A percentile compares a stretch with the other conserved stretches of the same genome.
Evolutionary conservation across 2,888 invertebrate species (phyloP).

Genomic region (Emmelina monodactyla): DNA sequence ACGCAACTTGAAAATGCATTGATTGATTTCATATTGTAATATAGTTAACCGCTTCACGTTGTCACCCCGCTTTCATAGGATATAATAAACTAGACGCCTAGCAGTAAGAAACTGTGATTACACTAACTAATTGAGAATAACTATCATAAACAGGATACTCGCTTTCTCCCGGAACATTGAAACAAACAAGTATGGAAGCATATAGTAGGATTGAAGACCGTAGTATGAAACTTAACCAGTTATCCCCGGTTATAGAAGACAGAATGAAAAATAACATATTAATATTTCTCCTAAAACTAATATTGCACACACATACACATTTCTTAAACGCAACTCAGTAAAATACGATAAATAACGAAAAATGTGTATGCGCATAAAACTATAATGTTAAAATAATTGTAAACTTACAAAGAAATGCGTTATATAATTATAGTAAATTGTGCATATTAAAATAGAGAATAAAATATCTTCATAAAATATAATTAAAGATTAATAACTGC

Average conservation of each 20-base stretch:
- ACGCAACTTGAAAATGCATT: slow-evolving; percentile 2
- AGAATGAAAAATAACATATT: slow-evolving; percentile 37
- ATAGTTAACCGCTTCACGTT: not conserved
- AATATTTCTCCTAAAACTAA: slow-evolving; percentile 54
- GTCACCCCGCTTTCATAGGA: slow-evolving; percentile 5
- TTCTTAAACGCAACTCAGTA: slow-evolving; percentile 41
- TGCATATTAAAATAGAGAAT: slow-evolving; percentile 58
- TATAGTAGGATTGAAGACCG: slow-evolving; percentile 22
- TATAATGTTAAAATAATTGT: slow-evolving; percentile 25
- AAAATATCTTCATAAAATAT: slow-evolving; percentile 63
- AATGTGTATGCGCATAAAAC: slow-evolving; percentile 64
- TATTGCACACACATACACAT: slow-evolving; percentile 68
- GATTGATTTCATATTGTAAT: not conserved
- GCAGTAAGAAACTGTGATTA: slow-evolving; percentile 52
- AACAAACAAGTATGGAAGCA: slow-evolving; percentile 52
- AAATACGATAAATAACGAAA: slow-evolving; percentile 31
- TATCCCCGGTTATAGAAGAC: slow-evolving; percentile 24
- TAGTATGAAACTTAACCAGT: slow-evolving; percentile 15
- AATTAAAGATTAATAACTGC: slow-evolving; percentile 54
- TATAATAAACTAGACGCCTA: slow-evolving; percentile 48
- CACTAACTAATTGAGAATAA: slow-evolving; percentile 53
- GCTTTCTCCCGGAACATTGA: slow-evolving; percentile 30
- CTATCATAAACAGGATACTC: slow-evolving; percentile 34
- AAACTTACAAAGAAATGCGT: slow-evolving; percentile 48
- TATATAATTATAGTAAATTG: slow-evolving; percentile 59